Conservation (phyloP, 2,113 vertebrate species). For the Dolichotis patagonum region DNA sequence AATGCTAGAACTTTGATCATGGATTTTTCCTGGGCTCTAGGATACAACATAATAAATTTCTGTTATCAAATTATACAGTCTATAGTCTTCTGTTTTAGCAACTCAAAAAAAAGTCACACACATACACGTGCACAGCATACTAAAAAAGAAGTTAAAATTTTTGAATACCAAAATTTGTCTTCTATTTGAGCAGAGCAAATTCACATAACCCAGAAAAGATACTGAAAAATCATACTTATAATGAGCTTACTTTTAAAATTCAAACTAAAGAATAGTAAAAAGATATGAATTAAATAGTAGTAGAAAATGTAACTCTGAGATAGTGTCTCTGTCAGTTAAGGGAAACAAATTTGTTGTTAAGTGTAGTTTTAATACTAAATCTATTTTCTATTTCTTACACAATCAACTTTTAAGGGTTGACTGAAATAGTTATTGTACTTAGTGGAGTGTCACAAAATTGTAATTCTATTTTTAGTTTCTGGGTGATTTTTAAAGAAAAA, state of each 20-base stretch:
- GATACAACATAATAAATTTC: background rate
- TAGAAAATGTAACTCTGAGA: background rate
- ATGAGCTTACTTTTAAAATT: background rate
- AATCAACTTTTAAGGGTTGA: background rate
- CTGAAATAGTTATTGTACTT: background rate
- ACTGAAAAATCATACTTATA: background rate
- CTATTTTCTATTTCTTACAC: background rate
- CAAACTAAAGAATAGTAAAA: background rate
- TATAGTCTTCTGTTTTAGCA: background rate
- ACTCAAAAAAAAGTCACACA: background rate
- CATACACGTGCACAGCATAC: background rate
- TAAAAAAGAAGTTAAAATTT: background rate
- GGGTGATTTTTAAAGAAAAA: background rate
- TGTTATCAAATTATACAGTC: background rate
- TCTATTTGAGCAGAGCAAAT: background rate
- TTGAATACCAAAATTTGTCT: background rate
- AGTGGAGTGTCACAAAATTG: background rate
- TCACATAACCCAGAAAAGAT: background rate
- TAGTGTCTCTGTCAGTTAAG: background rate
- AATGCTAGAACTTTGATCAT: background rate
- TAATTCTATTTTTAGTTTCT: background rate
- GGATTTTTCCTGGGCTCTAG: background rate
- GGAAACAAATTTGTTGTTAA: background rate
- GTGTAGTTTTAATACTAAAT: background rate
- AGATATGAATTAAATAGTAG: background rate